A percentile compares a stretch with the other conserved stretches of the same genome.
phyloP scores from a whole-genome alignment of 2,797 vertebrate species.

The Furcifer pardalis region DNA sequence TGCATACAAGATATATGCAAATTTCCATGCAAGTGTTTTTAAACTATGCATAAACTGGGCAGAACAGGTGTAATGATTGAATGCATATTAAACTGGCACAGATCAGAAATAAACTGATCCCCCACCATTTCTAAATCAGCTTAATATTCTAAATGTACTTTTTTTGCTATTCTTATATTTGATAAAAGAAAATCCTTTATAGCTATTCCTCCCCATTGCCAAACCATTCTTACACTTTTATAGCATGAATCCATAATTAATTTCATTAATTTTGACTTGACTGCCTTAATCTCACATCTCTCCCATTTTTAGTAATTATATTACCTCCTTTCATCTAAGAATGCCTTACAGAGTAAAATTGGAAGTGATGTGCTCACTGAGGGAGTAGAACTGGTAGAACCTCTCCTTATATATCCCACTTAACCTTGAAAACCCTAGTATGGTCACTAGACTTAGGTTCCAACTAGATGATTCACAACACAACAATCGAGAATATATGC shows the following conservation, averaged over 20 bases:
- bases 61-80: not conserved
- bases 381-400: too few species aligned
- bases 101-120: not conserved
- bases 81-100: not conserved
- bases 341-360: not conserved
- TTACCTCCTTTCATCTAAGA: not conserved
- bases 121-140: not conserved
- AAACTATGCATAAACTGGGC: not conserved
- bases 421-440: too few species aligned
- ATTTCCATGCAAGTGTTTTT: not conserved
- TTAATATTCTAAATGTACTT: not conserved
- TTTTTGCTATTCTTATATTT: not conserved
- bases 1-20: not conserved
- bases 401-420: too few species aligned
- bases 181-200: constrained; percentile 35
- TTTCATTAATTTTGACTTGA: constrained; percentile 8
- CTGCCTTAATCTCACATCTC: not conserved
- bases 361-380: not conserved
- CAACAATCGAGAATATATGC: not conserved
- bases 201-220: not conserved
- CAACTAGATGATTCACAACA: too few species aligned
- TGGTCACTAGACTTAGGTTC: too few species aligned
- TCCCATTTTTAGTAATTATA: fast-evolving
- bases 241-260: constrained; percentile 12
- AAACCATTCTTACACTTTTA: not conserved